Evolutionary conservation across 2,797 vertebrate species (phyloP).

Genomic region (Tokudaia muenninki): DNA sequence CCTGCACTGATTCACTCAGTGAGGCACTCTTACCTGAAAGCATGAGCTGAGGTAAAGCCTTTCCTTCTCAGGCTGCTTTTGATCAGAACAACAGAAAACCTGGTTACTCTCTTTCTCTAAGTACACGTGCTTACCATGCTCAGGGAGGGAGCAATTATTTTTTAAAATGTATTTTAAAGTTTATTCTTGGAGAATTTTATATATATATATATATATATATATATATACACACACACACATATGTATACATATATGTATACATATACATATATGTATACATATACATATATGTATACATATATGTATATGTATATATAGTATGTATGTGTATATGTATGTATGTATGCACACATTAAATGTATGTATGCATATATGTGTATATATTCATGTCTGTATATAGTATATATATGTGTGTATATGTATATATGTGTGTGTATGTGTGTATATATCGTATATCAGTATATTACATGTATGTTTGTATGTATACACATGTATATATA

Average conservation of each 20-base stretch:
- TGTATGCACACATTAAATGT: too few relatives aligned
- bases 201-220: too few relatives aligned
- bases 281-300: background rate
- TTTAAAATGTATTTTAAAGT: background rate
- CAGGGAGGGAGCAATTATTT: background rate
- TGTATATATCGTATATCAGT: background rate
- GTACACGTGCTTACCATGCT: background rate
- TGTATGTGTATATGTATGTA: background rate
- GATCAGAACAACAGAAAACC: background rate
- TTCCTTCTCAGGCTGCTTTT: background rate
- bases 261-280: too few relatives aligned
- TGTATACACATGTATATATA: background rate
- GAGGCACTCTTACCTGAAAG: background rate
- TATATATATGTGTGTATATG: background rate
- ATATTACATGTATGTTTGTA: background rate
- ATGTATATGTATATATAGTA: too few relatives aligned
- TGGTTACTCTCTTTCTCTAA: background rate
- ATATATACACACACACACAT: too few relatives aligned
- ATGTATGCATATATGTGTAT: background rate
- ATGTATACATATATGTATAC: background rate
- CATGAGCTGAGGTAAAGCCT: background rate
- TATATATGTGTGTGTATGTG: background rate
- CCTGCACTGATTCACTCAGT: background rate
- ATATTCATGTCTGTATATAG: too few relatives aligned
- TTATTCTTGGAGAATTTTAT: background rate